A percentile compares a stretch with the other conserved stretches of the same genome.
Conservation (phyloP, 2,113 vertebrate species). For the Tenebrosternarchus preto region DNA sequence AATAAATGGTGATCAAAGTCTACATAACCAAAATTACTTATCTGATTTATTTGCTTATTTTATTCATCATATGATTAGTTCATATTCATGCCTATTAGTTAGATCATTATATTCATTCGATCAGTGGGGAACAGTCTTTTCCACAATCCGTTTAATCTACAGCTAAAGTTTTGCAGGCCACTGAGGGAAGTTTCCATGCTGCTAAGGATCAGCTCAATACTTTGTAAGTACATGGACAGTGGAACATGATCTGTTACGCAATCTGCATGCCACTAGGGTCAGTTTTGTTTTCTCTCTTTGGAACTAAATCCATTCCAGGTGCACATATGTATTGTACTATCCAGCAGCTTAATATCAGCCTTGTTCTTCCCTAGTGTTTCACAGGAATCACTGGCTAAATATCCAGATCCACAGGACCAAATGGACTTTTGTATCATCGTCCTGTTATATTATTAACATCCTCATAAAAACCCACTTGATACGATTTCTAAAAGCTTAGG, state of each 20-base stretch:
- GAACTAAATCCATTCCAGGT: slow-evolving; percentile 38
- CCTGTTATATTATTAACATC: neutral
- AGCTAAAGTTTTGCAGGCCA: slow-evolving; percentile 22
- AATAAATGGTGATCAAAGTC: neutral
- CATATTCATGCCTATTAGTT: neutral
- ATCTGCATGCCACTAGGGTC: slow-evolving; percentile 41
- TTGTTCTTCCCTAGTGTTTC: no score
- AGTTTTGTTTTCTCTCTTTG: slow-evolving; percentile 38
- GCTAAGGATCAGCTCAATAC: slow-evolving; percentile 43
- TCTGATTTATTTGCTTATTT: no score
- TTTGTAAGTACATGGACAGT: slow-evolving; percentile 15
- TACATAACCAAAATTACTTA: neutral
- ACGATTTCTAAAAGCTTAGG: no score
- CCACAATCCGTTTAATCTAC: slow-evolving; percentile 45
- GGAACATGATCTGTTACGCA: slow-evolving; percentile 37
- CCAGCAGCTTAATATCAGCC: neutral
- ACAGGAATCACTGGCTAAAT: neutral
- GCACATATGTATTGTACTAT: slow-evolving; percentile 4
- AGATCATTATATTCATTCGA: neutral
- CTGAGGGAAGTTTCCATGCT: slow-evolving; percentile 27
- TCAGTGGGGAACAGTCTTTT: slow-evolving; percentile 16
- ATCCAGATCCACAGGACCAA: no score
- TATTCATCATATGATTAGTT: no score
- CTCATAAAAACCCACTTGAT: neutral
- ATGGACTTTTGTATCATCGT: neutral